Evolutionary conservation across 2,888 invertebrate species (phyloP), one percentile per base, ranked within the genome.

Genomic region (Cheilosia scutellata): DNA sequence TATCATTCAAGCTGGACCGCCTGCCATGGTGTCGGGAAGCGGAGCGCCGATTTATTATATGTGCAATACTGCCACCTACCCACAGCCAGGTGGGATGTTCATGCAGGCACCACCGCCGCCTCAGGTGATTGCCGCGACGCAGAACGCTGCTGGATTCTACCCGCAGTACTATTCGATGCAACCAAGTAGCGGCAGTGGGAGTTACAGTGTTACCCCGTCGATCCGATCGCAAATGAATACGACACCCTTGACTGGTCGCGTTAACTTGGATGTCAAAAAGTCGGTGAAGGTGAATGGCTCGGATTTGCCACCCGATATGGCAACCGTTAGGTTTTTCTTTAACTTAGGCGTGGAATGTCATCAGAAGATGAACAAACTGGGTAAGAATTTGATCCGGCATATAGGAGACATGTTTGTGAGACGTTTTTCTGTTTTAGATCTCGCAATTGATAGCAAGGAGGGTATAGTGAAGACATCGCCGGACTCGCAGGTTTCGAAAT

Each of bases 241-340:
- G 31, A 87, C 87, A 0, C 88, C 88, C 0, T 16, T 87, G n/a
- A 88, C 58, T 42, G 87, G 88, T 11, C 88, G 88, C 25, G 88
- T 90, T 37, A 90, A 90, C 76, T 88, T 87, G 47, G 89, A 90
- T 9, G 90, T 90, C 1, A 89, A 88, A n/a, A 91, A 89, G 40
- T 91, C 91, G 0, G 27, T 89, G 4, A 89, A 90, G 49, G 53
- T 87, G 2, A 89, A 88, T 63, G 91, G 91, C 1, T 87, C 88
- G 5, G 92, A 92, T 87, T 89, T 92, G 72, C 92, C 91, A 0
- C 65, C 70, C 93, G 95, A 95, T 89, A 92, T 94, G 60, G 91
- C 93, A 11, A 95, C 95, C 5, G 91, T 95, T 82, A 94, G 95
- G 78, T 95, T 94, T 90, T 95, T 94, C 91, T 95, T 94, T 92